Evolutionary conservation across 2,797 vertebrate species (phyloP).

Genomic region (Acrossocheilus wenchowensis): DNA sequence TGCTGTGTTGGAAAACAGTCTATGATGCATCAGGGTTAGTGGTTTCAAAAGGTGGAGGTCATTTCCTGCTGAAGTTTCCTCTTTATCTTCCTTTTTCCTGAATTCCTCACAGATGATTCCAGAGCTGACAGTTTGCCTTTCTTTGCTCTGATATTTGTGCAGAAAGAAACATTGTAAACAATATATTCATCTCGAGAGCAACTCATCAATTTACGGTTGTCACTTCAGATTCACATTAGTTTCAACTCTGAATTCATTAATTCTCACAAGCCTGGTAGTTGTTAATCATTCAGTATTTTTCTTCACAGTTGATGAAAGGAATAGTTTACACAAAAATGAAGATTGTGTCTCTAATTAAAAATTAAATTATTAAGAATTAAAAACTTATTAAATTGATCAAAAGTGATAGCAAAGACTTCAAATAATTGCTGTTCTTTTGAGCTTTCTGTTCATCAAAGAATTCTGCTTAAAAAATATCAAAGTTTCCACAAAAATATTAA

Average conservation of each 20-base stretch:
- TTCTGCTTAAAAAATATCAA: background rate
- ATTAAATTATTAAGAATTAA: background rate
- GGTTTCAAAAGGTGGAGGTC: conserved; percentile 80
- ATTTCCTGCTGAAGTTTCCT: conserved; percentile 83
- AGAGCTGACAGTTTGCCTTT: conserved; percentile 41
- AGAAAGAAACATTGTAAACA: background rate
- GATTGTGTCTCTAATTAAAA: background rate
- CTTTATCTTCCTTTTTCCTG: conserved; percentile 84
- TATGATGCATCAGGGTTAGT: conserved; percentile 75
- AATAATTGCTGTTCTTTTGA: background rate
- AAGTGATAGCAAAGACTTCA: background rate
- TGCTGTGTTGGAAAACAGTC: conserved; percentile 65
- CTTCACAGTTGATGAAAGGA: background rate
- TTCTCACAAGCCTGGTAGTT: background rate
- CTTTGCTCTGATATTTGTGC: conserved; percentile 37
- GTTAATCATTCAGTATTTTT: background rate
- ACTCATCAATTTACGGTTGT: background rate
- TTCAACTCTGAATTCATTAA: background rate
- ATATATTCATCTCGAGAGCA: conserved; percentile 13
- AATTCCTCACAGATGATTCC: conserved; percentile 74
- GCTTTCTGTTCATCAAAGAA: background rate
- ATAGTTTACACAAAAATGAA: background rate
- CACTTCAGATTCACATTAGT: background rate
- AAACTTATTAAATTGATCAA: background rate
- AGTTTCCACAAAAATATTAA: background rate